Base-by-base conservation (phyloP, 2,113 vertebrate genomes). In the Pipra filicauda region DNA sequence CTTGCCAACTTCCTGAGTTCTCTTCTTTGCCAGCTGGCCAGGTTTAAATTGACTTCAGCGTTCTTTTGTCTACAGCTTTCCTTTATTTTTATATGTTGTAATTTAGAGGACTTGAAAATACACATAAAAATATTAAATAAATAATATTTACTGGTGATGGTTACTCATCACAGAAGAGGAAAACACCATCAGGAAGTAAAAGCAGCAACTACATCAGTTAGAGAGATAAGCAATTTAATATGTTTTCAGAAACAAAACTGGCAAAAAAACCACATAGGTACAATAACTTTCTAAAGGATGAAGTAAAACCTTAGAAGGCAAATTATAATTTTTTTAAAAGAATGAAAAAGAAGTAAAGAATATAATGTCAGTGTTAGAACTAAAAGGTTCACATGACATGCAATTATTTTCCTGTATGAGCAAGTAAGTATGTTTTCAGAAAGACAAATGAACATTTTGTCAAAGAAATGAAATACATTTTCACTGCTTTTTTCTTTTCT, bases 371-470 rank as follows among this genome's bases (percentile, higher is more conserved):
- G 20, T 59, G 27, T 89, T 91, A 59, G 39, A 96, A 84, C 18
- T 61, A 81, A 82, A 79, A 91, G 30, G 10, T 79, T 95, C 77
- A 82, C 49, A 93, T 78, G 57, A 88, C 41, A 51, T 65, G 31
- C 31, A 90, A 65, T 90, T 90, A 91, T 76, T 90, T 85, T 88
- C 28, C 54, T 76, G 11, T 61, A 21, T 76, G 74, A 85, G 62
- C 13, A 93, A 85, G 91, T 82, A 93, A 80, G 15, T 54, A 73
- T 35, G 23, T 27, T 85, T 94, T 94, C 72, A 94, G 59, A 92
- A 91, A 94, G 70, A 89, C 24, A 95, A 94, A 94, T 57, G 12
- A 87, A 94, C 6, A 61, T 54, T 79, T 70, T 91, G 24, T 85
- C 70, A 85, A 82, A 91, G n/a, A 88, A 81, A 4, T 12, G 2